Base-by-base conservation (phyloP, 2,888 invertebrate genomes). In the Amphipoea oculea region DNA sequence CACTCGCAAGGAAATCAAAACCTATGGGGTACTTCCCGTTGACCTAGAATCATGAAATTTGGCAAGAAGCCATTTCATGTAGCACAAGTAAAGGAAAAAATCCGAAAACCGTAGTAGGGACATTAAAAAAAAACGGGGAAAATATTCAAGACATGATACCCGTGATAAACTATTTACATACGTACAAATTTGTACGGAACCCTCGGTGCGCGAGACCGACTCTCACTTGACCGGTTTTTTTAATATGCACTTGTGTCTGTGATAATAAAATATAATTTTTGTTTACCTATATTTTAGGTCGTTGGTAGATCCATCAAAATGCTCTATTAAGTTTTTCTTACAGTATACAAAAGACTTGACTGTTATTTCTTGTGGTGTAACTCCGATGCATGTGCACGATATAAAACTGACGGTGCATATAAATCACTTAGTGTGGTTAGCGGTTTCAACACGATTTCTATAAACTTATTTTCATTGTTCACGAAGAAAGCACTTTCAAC, bases 401-500 rank as follows among this genome's bases (percentile, higher is more conserved):
- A 89, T 89, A 84, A 84, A 83, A 82, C 88, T 88, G 83, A 84
- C 83, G 89, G 86, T 90, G 85, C 88, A 89, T 90, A 91, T 92
- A 91, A 92, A 91, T 92, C 90, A 91, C 83, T 79, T 74, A 77
- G 81, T 90, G 92, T 78, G 91, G 93, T 93, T 92, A 88, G 91
- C 78, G 89, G 92, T 94, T 92, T 92, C 91, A 80, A 89, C 91
- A 92, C 88, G 88, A 89, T 88, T 91, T 88, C 88, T 91, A 90
- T 91, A 92, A 90, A 90, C 88, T 86, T 87, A 88, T 89, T 92
- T 89, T 89, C 91, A 94, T 95, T 95, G 94, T 94, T 93, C 91
- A 88, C 84, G 88, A 90, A 89, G 94, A 92, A 92, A 91, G 89
- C 88, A 82, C 87, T 88, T 89, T 88, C 84, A 83, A 90, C 87